A percentile compares a stretch with the other conserved stretches of the same genome.
Conservation (phyloP, 1,140 invertebrate genomes). For the Trachymyrmex septentrionalis region DNA sequence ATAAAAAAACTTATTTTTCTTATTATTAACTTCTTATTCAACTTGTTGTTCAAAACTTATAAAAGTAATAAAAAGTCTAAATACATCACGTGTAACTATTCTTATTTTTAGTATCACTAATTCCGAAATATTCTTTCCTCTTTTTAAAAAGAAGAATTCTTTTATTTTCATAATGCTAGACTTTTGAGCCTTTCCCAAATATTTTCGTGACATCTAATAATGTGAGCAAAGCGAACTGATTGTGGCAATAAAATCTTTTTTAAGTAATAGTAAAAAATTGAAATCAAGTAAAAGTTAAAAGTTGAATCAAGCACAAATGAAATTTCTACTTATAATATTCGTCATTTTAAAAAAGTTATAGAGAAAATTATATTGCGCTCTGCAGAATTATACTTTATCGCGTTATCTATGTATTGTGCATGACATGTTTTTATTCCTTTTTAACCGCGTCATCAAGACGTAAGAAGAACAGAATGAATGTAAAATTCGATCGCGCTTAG, state of each 20-base stretch:
- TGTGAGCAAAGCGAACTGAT: neutral
- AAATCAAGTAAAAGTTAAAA: neutral
- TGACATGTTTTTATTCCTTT: conserved; percentile 18
- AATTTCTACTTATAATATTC: neutral
- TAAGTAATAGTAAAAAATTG: neutral
- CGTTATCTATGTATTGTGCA: neutral
- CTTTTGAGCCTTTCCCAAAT: neutral
- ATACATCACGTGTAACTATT: neutral
- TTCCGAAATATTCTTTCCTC: neutral
- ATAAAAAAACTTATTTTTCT: neutral
- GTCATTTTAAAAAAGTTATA: neutral
- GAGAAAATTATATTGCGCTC: neutral
- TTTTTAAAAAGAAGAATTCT: neutral
- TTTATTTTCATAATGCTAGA: neutral
- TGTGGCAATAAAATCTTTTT: neutral
- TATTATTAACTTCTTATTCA: neutral
- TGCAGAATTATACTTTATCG: neutral
- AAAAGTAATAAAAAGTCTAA: neutral
- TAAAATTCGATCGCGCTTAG: conserved; percentile 61
- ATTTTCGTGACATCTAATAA: neutral
- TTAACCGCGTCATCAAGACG: conserved; percentile 26
- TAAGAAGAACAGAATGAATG: conserved; percentile 54
- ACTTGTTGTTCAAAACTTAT: neutral
- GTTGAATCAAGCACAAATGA: neutral
- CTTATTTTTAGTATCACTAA: neutral